Evolutionary conservation across 2,888 invertebrate species (phyloP), one percentile per base, ranked within the genome.

Genomic region (Elegia similella): DNA sequence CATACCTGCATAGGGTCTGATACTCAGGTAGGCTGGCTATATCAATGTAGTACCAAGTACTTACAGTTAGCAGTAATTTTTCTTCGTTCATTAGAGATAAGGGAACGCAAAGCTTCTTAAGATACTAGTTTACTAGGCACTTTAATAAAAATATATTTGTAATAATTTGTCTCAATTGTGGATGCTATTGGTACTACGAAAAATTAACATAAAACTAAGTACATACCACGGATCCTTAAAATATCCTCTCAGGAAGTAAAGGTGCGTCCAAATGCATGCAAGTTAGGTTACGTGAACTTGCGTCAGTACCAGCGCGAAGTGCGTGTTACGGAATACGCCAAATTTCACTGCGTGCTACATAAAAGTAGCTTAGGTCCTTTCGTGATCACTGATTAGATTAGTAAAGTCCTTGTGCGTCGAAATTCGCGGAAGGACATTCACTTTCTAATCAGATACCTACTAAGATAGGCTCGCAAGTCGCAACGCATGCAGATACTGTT

Each of bases 401-500:
- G 34, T 43, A 46, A 47, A 55, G 47, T 55, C 55, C 55, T 55
- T 55, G 55, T 42, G 17, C 47, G 43, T 12, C 44, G 43, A 55
- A 55, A 34, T 55, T 55, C 54, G 16, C 54, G 17, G 7, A 30
- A 47, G 46, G 46, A 55, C 34, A 55, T 44, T 55, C 54, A 44
- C 54, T 55, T 55, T 55, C 15, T 55, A 46, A 55, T 55, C 54
- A 46, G 54, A 55, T 55, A 55, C n/a, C n/a, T 53, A 53, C 30
- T 43, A 3, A 23, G 23, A 23, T 23, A 23, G 2, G 23, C 23
- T 3, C 23, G 23, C 23, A 23, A 23, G n/a, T n/a, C 23, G 5
- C 5, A 23, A 23, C 5, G 23, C 23, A 23, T 23, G 23, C 23
- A 23, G 23, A 23, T 23, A 23, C 23, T 23, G 23, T 23, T 23